These are phyloP conservation scores for Neoniphon sammara DNA, from an alignment of 2,797 vertebrate genomes.

Conservation along the genomic window DNA sequence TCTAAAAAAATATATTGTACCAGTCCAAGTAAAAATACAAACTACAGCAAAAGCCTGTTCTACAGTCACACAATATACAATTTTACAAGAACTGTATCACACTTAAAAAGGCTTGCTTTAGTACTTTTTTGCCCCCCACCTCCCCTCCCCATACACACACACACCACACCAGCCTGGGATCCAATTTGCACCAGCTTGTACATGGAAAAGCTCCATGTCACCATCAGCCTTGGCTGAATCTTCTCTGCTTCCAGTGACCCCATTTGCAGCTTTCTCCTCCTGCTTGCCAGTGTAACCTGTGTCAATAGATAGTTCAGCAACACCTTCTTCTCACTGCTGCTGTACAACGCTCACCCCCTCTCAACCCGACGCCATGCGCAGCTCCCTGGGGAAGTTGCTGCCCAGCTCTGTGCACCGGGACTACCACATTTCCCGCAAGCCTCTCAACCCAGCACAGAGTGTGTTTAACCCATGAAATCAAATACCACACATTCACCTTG, in stretches of 20 bases:
- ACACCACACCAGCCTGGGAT: not conserved
- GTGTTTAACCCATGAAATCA: constrained; percentile 47
- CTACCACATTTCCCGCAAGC: constrained; percentile 43
- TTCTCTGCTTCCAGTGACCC: constrained; percentile 60
- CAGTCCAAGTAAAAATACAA: not conserved
- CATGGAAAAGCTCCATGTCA: constrained; percentile 46
- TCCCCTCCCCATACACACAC: constrained; percentile 3
- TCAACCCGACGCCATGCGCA: not conserved
- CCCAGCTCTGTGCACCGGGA: constrained; percentile 46
- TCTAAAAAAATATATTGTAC: not conserved
- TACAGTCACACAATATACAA: constrained; percentile 1
- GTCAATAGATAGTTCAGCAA: constrained; percentile 48
- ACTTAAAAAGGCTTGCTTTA: too few species aligned
- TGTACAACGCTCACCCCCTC: not conserved
- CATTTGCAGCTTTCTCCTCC: constrained; percentile 45
- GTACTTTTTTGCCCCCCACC: too few species aligned
- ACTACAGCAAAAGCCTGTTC: not conserved
- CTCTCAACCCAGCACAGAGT: constrained; percentile 30
- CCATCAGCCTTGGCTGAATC: constrained; percentile 35
- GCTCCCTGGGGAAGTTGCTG: constrained; percentile 44
- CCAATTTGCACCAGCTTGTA: constrained; percentile 42
- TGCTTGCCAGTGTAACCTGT: constrained; percentile 55
- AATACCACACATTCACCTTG: constrained; percentile 3
- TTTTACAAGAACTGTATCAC: constrained; percentile 33
- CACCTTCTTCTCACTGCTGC: constrained; percentile 45